These are phyloP conservation scores for Choristoneura rosaceana DNA, from an alignment of 2,888 invertebrate species.

Conservation along the genomic window DNA sequence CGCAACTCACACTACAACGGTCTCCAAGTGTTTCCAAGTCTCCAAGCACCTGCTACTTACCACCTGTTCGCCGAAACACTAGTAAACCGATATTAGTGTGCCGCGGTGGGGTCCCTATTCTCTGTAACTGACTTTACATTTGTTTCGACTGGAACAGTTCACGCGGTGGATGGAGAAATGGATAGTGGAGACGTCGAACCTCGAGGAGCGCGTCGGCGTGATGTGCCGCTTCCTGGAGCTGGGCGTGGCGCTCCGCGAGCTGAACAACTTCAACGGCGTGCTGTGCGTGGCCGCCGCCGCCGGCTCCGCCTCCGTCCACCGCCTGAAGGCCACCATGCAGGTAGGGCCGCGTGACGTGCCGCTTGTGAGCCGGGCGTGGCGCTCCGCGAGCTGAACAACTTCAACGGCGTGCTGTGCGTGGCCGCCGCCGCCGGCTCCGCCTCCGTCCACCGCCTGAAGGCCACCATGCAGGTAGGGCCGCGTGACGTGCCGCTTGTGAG, in stretches of 20 bases:
- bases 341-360: slow-evolving; percentile 93
- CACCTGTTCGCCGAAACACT: too few species aligned
- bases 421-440: slow-evolving; percentile 97
- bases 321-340: slow-evolving; percentile 93
- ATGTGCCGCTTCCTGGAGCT: slow-evolving; percentile 96
- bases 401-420: slow-evolving; percentile 98
- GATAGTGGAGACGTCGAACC: slow-evolving; percentile 97
- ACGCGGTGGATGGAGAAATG: slow-evolving; percentile 98
- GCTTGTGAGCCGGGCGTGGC: slow-evolving; percentile 98
- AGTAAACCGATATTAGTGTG: too few species aligned
- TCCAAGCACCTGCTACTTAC: too few species aligned
- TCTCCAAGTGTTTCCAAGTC: too few species aligned
- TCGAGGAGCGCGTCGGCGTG: slow-evolving; percentile 97
- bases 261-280: slow-evolving; percentile 99
- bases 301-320: slow-evolving; percentile 95
- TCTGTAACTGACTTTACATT: too few species aligned
- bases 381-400: slow-evolving; percentile 98
- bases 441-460: slow-evolving; percentile 94
- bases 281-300: slow-evolving; percentile 97
- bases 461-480: slow-evolving; percentile 93
- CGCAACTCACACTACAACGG: too few species aligned
- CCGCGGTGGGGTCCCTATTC: too few species aligned
- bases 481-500: slow-evolving; percentile 96
- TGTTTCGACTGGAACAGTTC: slow-evolving; percentile 84
- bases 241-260: slow-evolving; percentile 95